Evolutionary conservation across 2,797 vertebrate species (phyloP).

Genomic region (Tinamus major): DNA sequence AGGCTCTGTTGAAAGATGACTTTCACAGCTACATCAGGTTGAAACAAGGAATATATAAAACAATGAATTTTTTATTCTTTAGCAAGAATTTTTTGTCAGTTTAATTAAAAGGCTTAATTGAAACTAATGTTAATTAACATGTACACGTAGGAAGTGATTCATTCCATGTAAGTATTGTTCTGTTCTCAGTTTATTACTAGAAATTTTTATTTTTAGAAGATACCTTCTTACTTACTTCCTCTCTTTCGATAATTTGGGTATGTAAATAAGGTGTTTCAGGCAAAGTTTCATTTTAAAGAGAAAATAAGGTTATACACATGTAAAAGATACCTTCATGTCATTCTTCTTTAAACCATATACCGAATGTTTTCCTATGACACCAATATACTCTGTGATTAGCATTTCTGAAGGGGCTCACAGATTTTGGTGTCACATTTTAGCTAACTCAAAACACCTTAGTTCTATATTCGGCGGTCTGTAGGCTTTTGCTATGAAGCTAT

Average conservation of each 20-base stretch:
- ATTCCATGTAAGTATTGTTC: background rate
- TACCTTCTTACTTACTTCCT: background rate
- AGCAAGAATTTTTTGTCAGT: background rate
- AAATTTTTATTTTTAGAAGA: background rate
- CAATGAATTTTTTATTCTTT: background rate
- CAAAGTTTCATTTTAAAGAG: background rate
- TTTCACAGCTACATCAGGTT: background rate
- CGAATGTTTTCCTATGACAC: background rate
- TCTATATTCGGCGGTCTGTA: background rate
- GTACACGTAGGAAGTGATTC: background rate
- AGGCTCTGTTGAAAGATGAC: background rate
- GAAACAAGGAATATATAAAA: background rate
- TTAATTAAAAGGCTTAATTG: conserved; percentile 5
- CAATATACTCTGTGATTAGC: background rate
- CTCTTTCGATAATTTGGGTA: background rate
- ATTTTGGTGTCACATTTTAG: background rate
- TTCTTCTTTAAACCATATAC: background rate
- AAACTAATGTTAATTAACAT: background rate
- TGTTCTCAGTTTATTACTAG: background rate
- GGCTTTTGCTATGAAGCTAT: background rate
- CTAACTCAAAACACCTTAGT: background rate
- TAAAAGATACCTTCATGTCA: background rate
- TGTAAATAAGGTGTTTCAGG: background rate
- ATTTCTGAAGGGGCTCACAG: background rate
- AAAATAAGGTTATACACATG: background rate